Evolutionary conservation across 1,140 invertebrate genomes (phyloP).

Genomic region (Phocides pigmalion): DNA sequence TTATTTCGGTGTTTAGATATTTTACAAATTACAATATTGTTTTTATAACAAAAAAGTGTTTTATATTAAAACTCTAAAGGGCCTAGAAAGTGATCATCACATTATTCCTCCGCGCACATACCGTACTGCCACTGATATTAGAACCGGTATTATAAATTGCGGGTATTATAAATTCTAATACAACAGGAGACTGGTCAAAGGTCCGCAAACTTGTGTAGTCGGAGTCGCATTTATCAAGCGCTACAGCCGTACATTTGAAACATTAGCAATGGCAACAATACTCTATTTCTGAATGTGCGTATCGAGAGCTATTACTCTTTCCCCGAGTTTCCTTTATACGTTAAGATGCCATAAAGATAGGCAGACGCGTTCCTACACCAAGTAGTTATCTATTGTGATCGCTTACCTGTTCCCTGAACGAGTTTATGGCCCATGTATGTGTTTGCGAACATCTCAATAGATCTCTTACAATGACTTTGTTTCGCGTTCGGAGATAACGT

Average conservation of each 20-base stretch:
- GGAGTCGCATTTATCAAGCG: constrained; percentile 47
- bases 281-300: constrained; percentile 55
- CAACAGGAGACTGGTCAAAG: constrained; percentile 28
- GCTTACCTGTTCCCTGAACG: constrained; percentile 47
- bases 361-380: constrained; percentile 42
- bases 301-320: constrained; percentile 59
- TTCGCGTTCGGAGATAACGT: constrained; percentile 18
- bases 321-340: constrained; percentile 58
- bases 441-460: constrained; percentile 34
- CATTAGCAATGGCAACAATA: constrained; percentile 57
- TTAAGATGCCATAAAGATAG: constrained; percentile 62
- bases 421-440: constrained; percentile 42
- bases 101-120: constrained; percentile 4
- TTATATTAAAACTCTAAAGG: background rate
- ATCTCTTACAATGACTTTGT: constrained; percentile 35
- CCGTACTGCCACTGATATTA: constrained; percentile 34
- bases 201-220: constrained; percentile 23
- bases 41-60: too few relatives aligned
- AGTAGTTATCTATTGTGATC: constrained; percentile 51
- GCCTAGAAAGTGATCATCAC: background rate
- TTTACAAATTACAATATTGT: too few relatives aligned
- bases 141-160: constrained; percentile 43
- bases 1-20: too few relatives aligned
- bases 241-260: constrained; percentile 45
- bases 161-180: constrained; percentile 34